Conservation (phyloP, 2,113 vertebrate species). For the Rutilus rutilus region DNA sequence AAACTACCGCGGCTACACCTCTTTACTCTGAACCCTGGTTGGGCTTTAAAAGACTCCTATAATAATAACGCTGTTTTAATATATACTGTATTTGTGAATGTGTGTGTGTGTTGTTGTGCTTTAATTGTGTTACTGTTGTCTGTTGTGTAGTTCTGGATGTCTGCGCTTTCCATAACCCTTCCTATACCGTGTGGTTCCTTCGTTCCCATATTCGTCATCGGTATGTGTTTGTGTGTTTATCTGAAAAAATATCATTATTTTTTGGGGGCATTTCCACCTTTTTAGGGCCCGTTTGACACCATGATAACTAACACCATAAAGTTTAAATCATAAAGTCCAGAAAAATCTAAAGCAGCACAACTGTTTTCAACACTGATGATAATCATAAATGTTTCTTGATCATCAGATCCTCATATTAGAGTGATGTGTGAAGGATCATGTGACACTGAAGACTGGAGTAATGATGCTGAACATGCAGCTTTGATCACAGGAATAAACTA, state of each 20-base stretch:
- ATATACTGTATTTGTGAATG: background rate
- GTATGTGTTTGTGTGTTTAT: constrained; percentile 66
- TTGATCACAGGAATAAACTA: background rate
- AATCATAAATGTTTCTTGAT: background rate
- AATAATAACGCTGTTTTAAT: background rate
- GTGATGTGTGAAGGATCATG: too few species aligned
- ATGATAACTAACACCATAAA: background rate
- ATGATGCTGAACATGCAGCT: too few species aligned
- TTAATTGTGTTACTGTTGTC: constrained; percentile 35
- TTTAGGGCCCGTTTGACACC: background rate
- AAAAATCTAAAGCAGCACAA: too few species aligned
- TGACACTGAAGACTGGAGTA: too few species aligned
- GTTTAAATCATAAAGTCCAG: too few species aligned
- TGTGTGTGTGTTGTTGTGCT: constrained; percentile 6
- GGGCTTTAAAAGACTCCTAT: background rate
- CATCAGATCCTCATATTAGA: too few species aligned
- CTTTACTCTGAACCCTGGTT: background rate
- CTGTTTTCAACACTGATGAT: background rate
- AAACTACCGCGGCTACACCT: background rate
- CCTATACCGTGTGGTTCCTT: constrained; percentile 96
- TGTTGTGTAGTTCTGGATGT: constrained; percentile 93
- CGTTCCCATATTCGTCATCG: constrained; percentile 96
- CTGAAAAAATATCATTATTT: background rate
- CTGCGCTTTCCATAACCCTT: constrained; percentile 94
- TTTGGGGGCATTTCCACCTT: background rate